phyloP scores from a whole-genome alignment of 2,888 invertebrate genomes.

The Trichogramma dendrolimi region DNA sequence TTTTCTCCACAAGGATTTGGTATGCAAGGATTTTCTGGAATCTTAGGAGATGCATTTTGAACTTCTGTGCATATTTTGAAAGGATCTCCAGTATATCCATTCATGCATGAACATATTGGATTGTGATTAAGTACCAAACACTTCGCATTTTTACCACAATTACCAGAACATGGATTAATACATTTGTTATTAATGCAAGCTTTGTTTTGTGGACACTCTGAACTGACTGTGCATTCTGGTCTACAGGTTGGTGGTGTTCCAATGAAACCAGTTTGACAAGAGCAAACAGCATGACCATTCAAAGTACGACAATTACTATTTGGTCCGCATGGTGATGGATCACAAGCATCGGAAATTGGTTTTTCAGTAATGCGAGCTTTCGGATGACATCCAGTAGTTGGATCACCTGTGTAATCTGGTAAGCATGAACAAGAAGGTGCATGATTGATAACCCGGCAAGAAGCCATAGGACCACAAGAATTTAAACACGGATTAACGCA shows the following conservation, averaged over 20 bases:
- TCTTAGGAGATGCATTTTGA: constrained; percentile 50
- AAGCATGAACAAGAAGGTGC: constrained; percentile 76
- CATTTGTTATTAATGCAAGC: constrained; percentile 80
- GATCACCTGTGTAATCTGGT: constrained; percentile 75
- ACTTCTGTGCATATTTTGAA: constrained; percentile 65
- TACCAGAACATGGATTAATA: constrained; percentile 74
- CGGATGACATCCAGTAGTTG: constrained; percentile 57
- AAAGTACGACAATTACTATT: constrained; percentile 74
- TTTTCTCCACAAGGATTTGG: constrained; percentile 82
- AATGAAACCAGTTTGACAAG: constrained; percentile 70
- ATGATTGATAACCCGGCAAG: constrained; percentile 77
- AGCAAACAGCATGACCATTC: constrained; percentile 76
- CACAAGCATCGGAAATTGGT: constrained; percentile 60
- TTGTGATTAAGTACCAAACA: constrained; percentile 83
- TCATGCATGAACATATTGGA: constrained; percentile 79
- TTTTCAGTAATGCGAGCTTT: constrained; percentile 32
- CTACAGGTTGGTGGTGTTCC: constrained; percentile 76
- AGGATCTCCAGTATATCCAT: constrained; percentile 77
- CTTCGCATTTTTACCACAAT: constrained; percentile 75
- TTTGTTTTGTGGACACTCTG: constrained; percentile 75
- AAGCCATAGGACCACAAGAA: constrained; percentile 75
- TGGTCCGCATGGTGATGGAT: constrained; percentile 80
- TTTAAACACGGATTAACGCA: constrained; percentile 80
- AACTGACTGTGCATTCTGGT: constrained; percentile 79
- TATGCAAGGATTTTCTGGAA: constrained; percentile 64